Conservation (phyloP, 1,140 invertebrate species). For the Fopius arisanus region DNA sequence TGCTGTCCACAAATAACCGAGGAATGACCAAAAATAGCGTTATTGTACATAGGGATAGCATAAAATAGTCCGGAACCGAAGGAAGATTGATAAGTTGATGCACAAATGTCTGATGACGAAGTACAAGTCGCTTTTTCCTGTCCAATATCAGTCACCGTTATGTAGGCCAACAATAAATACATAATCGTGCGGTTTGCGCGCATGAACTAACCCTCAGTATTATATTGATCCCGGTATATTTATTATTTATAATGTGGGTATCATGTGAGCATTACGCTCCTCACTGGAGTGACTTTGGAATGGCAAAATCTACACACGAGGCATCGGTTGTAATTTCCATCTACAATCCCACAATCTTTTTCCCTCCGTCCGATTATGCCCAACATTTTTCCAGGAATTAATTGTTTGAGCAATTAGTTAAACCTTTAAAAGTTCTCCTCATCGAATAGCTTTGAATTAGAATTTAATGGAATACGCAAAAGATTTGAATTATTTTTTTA, state of each 20-base stretch:
- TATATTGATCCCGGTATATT: conserved; percentile 27
- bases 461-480: too few species aligned
- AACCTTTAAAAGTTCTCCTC: too few species aligned
- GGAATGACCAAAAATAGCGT: neutral
- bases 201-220: conserved; percentile 12
- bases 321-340: neutral
- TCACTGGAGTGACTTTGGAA: neutral
- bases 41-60: neutral
- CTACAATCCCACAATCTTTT: too few species aligned
- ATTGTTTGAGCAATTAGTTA: too few species aligned
- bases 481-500: too few species aligned
- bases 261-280: neutral
- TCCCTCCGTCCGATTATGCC: too few species aligned
- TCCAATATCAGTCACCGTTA: conserved; percentile 29
- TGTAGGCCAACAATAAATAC: conserved; percentile 55
- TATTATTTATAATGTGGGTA: conserved; percentile 25
- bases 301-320: neutral
- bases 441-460: too few species aligned
- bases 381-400: too few species aligned
- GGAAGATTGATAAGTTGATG: conserved; percentile 5
- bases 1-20: conserved; percentile 7
- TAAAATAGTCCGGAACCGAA: conserved; percentile 14
- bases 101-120: neutral
- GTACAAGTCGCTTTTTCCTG: neutral
- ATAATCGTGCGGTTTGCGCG: conserved; percentile 39